Evolutionary conservation across 2,888 invertebrate genomes (phyloP), one percentile per base, ranked within the genome.

Genomic region (Dasypogon diadema): DNA sequence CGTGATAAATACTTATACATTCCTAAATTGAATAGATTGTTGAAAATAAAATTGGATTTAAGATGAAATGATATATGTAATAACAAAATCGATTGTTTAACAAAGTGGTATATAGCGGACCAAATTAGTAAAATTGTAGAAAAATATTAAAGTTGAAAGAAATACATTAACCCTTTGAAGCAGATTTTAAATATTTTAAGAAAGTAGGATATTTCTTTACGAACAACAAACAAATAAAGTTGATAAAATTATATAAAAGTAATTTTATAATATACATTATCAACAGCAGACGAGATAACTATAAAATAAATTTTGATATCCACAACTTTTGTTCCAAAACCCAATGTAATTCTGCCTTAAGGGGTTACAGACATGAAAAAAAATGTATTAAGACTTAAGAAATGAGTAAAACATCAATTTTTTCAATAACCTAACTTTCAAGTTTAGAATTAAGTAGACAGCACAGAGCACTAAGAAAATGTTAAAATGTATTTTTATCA

Each of bases 21-120:
- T 10, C 42, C 42, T 42, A 42, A 42, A 42, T 3, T 42, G 2
- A 30, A 42, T 42, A 6, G n/a, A 42, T 42, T 42, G 42, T 42
- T 42, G n/a, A 42, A 42, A 42, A 42, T 12, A 42, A 6, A n/a
- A n/a, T 30, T 30, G 10, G 10, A 30, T 5, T 30, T 30, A 30
- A 30, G 34, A 30, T 30, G 6, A 10, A 30, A 30, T 10, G 1
- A 6, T 30, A 6, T 30, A 30, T 6, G 30, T 30, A 10, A 30
- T 30, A 12, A 12, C 30, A 5, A 30, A 21, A 37, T 42, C 63
- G 63, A 63, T 16, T 42, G 63, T 63, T 63, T 63, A 37, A 63
- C 24, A 30, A 65, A 12, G 46, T 65, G 65, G 65, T 65, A 65
- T 65, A 65, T 65, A 65, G 65, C 48, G 65, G 65, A 65, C 65